Evolutionary conservation across 2,113 vertebrate genomes (phyloP).

Genomic region (Bungarus multicinctus): DNA sequence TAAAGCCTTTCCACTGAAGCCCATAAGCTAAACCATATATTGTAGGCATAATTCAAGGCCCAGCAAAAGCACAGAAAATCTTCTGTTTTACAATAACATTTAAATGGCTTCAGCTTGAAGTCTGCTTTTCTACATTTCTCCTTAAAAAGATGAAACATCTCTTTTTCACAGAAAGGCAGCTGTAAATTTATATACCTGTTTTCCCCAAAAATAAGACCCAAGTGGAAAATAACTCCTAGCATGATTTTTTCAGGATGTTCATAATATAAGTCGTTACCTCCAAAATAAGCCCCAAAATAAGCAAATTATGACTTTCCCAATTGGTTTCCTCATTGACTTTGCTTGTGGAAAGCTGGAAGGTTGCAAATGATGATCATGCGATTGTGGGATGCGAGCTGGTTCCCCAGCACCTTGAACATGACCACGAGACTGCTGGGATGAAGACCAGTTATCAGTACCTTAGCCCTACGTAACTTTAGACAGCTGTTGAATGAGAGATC

Average conservation of each 20-base stretch:
- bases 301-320: neutral
- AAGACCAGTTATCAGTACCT: neutral
- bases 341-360: neutral
- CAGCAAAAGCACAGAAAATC: neutral
- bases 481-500: neutral
- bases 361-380: neutral
- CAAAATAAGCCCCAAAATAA: too few relatives aligned
- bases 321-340: neutral
- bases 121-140: neutral
- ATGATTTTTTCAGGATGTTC: too few relatives aligned
- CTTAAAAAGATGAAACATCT: neutral
- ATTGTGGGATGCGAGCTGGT: neutral
- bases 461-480: neutral
- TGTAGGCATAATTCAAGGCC: neutral
- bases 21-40: neutral
- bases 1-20: neutral
- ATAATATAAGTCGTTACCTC: too few relatives aligned
- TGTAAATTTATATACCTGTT: too few relatives aligned
- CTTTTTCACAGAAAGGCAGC: neutral
- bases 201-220: too few relatives aligned
- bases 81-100: neutral
- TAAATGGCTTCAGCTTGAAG: neutral
- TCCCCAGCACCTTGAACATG: neutral
- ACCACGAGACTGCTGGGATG: neutral
- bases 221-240: too few relatives aligned